These are phyloP conservation scores for Aldrovandia affinis DNA, from an alignment of 2,797 vertebrate species.

Conservation along the genomic window DNA sequence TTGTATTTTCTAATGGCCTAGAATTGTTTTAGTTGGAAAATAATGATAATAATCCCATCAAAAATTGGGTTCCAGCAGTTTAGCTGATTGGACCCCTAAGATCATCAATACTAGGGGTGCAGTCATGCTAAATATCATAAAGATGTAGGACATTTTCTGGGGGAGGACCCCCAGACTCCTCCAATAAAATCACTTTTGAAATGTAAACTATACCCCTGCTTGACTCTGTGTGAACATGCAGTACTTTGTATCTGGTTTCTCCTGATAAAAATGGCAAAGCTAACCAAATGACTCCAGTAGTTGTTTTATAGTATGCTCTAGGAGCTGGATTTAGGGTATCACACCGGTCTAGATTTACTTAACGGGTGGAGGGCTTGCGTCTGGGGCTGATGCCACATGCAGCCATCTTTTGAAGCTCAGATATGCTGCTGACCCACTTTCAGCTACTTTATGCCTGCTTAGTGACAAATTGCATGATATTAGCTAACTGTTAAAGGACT, in stretches of 20 bases:
- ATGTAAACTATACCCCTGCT: too few species aligned
- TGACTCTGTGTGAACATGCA: neutral
- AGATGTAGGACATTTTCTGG: too few species aligned
- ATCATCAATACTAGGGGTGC: too few species aligned
- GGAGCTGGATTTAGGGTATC: neutral
- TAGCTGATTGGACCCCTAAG: too few species aligned
- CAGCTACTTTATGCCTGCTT: neutral
- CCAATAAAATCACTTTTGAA: too few species aligned
- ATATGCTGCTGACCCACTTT: neutral
- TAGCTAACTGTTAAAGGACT: neutral
- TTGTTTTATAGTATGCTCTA: neutral
- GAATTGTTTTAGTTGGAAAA: too few species aligned
- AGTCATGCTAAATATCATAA: too few species aligned
- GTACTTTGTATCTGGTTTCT: neutral
- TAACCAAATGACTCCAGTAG: neutral
- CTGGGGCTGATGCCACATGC: neutral
- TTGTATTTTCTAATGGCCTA: too few species aligned
- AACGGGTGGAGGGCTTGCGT: neutral
- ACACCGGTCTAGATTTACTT: neutral
- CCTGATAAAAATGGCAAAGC: neutral
- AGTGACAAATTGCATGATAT: neutral
- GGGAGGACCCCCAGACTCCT: too few species aligned
- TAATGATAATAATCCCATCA: too few species aligned
- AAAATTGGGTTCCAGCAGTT: too few species aligned
- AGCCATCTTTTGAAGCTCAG: neutral